These are phyloP conservation scores for Hetaerina americana DNA, from an alignment of 1,140 invertebrate genomes.

Conservation along the genomic window DNA sequence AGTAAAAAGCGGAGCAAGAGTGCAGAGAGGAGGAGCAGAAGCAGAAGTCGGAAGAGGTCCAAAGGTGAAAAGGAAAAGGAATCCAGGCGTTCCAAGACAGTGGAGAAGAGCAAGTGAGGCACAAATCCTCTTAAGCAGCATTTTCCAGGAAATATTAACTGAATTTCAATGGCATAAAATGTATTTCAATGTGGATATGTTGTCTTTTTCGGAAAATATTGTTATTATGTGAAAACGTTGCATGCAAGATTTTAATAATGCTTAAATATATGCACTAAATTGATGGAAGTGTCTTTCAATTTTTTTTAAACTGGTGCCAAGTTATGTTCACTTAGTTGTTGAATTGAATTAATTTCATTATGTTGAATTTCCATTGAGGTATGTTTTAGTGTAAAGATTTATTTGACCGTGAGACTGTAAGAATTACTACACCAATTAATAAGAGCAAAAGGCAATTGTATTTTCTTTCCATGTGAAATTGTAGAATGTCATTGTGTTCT, in stretches of 20 bases:
- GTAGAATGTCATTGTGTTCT: not conserved
- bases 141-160: not conserved
- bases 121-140: not conserved
- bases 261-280: no score
- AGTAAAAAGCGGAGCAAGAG: slow-evolving; percentile 5
- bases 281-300: not conserved
- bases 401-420: no score
- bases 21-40: not conserved
- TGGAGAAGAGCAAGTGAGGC: slow-evolving; percentile 5
- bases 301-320: not conserved
- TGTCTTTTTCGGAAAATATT: not conserved
- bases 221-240: no score
- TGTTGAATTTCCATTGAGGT: not conserved
- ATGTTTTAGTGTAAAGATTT: not conserved
- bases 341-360: not conserved
- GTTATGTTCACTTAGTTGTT: not conserved
- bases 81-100: slow-evolving; percentile 27
- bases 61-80: slow-evolving; percentile 27
- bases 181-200: not conserved
- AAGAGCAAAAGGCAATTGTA: not conserved
- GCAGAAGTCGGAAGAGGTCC: not conserved
- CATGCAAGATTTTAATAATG: no score
- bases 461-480: not conserved
- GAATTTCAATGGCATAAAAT: not conserved
- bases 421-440: no score